Evolutionary conservation across 92 coral and sea anemone species (phyloP), one percentile per base, ranked within the genome.

Genomic region (Metridium senile): DNA sequence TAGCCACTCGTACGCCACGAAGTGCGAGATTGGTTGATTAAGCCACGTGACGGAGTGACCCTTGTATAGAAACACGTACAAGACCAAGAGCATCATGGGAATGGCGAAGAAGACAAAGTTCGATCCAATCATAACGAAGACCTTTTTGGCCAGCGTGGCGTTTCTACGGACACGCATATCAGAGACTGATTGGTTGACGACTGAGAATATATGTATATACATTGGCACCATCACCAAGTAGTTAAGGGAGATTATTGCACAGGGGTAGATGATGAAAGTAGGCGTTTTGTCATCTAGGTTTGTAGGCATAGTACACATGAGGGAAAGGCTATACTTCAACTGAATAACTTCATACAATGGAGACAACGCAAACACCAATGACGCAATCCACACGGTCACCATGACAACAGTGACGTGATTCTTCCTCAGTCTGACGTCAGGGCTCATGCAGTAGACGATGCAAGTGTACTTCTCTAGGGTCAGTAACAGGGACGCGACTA

Each of bases 121-220:
- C 1, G 75, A 22, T 33, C 83, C 83, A 29, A 78, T 52, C 65
- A 78, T 53, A 19, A 78, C 35, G 23, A 28, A 70, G 1, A 78
- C 56, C 66, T 78, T 57, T 57, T 78, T 78, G 22, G 83, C 83
- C 28, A 78, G 32, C 10, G 83, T 35, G 20, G 83, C 83, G 46
- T 68, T 70, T 32, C 83, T 51, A 30, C 31, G 59, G 32, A 78
- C 33, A 27, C 83, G 59, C 56, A 68, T 35, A 17, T 57, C 65
- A n/a, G 75, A 3, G 32, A 75, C 56, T 31, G 83, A 78, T 21
- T 51, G 74, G 49, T 67, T 32, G 63, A 78, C 83, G 17, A 30
- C 70, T 1, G 67, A 1, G 26, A 68, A 67, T 18, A 78, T 78
- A 31, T 35, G 74, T 17, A 68, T 23, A 27, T 78, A 78, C 75